A percentile compares a stretch with the other conserved stretches of the same genome.
Conservation (phyloP, 2,888 invertebrate species). For the Willowsia nigromaculata region DNA sequence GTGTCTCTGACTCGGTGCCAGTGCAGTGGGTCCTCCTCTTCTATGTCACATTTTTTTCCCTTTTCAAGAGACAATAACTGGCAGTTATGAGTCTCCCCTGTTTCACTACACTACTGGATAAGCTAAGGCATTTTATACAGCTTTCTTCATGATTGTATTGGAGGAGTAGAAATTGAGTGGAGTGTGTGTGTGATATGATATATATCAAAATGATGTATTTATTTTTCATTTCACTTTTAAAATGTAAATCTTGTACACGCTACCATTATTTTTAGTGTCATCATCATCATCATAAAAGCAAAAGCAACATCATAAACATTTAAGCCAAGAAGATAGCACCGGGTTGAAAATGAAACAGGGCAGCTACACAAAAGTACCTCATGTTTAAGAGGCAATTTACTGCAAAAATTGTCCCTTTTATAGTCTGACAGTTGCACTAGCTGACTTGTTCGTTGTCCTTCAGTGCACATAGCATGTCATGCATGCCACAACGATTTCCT, state of each 20-base stretch:
- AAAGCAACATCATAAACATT: no score
- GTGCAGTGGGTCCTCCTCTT: conserved; percentile 47
- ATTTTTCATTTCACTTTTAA: no score
- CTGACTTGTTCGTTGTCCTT: not conserved
- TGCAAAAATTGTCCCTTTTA: not conserved
- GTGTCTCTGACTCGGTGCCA: conserved; percentile 31
- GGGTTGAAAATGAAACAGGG: not conserved
- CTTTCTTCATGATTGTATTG: no score
- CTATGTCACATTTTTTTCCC: conserved; percentile 43
- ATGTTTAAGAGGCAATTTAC: conserved; percentile 3
- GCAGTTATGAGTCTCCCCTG: not conserved
- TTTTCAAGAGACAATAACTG: conserved; percentile 33
- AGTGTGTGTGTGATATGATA: not conserved
- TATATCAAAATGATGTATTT: not conserved
- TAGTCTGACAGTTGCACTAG: conserved; percentile 8
- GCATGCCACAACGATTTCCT: not conserved
- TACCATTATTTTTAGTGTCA: not conserved
- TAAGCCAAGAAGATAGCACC: no score
- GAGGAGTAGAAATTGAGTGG: not conserved
- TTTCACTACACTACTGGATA: not conserved
- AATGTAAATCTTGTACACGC: no score
- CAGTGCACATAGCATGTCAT: no score
- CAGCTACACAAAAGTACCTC: not conserved
- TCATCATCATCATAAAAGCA: not conserved
- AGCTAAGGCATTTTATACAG: not conserved